Evolutionary conservation across 1,140 invertebrate genomes (phyloP).

Genomic region (Ctenoplectra terminalis): DNA sequence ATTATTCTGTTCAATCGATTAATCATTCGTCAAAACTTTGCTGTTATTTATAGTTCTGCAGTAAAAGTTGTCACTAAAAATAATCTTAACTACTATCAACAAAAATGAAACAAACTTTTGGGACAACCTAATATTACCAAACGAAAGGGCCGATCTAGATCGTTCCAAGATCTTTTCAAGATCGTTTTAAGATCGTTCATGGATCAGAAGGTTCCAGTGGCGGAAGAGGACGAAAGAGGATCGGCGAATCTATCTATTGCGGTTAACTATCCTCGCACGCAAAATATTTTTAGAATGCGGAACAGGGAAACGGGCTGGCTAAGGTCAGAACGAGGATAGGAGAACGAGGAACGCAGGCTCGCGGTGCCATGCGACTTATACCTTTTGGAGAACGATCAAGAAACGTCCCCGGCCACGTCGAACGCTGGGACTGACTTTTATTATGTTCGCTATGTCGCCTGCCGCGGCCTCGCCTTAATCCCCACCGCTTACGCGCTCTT

Average conservation of each 20-base stretch:
- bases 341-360: slow-evolving; percentile 56
- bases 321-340: slow-evolving; percentile 54
- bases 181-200: neutral
- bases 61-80: too few species aligned
- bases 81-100: too few species aligned
- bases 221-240: neutral
- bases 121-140: too few species aligned
- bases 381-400: slow-evolving; percentile 68
- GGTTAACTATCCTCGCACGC: slow-evolving; percentile 15
- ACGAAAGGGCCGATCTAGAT: neutral
- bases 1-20: too few species aligned
- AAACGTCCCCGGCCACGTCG: slow-evolving; percentile 42
- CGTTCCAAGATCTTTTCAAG: neutral
- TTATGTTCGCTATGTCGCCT: slow-evolving; percentile 57
- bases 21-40: too few species aligned
- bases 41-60: too few species aligned
- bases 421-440: slow-evolving; percentile 57
- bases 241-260: slow-evolving; percentile 29
- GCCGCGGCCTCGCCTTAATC: slow-evolving; percentile 64
- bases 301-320: slow-evolving; percentile 63
- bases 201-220: neutral
- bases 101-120: too few species aligned
- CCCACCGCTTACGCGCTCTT: slow-evolving; percentile 50
- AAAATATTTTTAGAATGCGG: slow-evolving; percentile 71
- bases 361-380: slow-evolving; percentile 39